A percentile compares a stretch with the other conserved stretches of the same genome.
Evolutionary conservation across 2,113 vertebrate genomes (phyloP).

Genomic region (Zosterops borbonicus): DNA sequence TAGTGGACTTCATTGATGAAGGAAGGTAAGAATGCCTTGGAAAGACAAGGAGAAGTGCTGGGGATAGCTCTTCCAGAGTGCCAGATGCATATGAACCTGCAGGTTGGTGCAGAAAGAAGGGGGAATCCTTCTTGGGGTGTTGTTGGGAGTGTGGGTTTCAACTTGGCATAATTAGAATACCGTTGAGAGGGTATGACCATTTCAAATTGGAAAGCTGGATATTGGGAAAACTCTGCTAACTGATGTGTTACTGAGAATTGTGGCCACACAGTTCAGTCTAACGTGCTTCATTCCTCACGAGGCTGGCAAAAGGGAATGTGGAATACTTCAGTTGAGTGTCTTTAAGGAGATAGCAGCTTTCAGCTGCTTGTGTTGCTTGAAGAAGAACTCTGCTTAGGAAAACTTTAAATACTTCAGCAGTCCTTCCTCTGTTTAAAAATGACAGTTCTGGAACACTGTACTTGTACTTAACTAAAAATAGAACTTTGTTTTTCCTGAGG

Average conservation of each 20-base stretch:
- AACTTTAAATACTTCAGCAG: neutral
- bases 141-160: neutral
- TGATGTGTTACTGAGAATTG: neutral
- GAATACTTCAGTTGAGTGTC: neutral
- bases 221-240: neutral
- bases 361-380: neutral
- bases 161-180: neutral
- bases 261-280: neutral
- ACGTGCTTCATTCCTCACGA: fast-evolving
- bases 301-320: neutral
- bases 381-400: neutral
- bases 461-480: slow-evolving; percentile 14
- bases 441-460: neutral
- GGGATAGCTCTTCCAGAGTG: neutral
- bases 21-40: slow-evolving; percentile 82
- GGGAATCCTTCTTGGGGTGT: neutral
- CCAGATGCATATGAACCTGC: neutral
- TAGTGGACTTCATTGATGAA: slow-evolving; percentile 94
- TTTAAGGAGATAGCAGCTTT: neutral
- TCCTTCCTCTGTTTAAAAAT: neutral
- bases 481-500: neutral
- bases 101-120: neutral
- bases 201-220: neutral
- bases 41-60: neutral
- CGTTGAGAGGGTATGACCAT: neutral